Evolutionary conservation across 2,888 invertebrate genomes (phyloP).

Genomic region (Meta bourneti): DNA sequence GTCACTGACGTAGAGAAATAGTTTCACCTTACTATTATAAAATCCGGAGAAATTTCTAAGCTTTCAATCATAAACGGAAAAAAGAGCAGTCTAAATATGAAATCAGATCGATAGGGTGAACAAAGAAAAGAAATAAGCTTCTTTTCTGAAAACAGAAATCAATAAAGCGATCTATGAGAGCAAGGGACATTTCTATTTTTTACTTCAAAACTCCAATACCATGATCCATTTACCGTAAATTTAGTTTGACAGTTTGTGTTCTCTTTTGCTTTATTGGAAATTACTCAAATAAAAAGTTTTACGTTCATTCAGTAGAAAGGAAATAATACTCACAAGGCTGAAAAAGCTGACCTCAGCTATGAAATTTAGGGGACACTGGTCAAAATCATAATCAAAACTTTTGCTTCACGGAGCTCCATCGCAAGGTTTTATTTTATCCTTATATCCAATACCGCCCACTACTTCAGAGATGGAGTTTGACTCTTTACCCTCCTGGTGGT

Average conservation of each 20-base stretch:
- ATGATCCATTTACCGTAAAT: conserved; percentile 16
- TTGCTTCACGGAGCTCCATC: no score
- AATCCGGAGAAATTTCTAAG: no score
- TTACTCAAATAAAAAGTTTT: conserved; percentile 2
- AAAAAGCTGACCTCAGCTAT: not conserved
- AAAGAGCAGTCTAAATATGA: conserved; percentile 5
- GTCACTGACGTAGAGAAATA: no score
- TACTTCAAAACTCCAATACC: conserved; percentile 14
- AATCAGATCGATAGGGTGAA: conserved; percentile 22
- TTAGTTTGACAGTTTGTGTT: conserved; percentile 3
- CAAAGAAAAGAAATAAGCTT: not conserved
- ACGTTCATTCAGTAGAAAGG: not conserved
- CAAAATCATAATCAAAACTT: no score
- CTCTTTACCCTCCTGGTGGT: no score
- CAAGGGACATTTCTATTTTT: conserved; percentile 7
- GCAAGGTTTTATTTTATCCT: no score
- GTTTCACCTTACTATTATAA: no score
- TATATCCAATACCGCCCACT: no score
- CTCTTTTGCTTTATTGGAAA: conserved; percentile 1
- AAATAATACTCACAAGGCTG: not conserved
- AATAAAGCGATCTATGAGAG: conserved; percentile 39
- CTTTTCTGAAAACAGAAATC: conserved; percentile 36
- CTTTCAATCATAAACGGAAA: not conserved
- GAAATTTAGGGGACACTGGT: no score
- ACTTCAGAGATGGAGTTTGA: no score